Conservation (phyloP, 2,797 vertebrate species). For the Dendrocincla fuliginosa region DNA sequence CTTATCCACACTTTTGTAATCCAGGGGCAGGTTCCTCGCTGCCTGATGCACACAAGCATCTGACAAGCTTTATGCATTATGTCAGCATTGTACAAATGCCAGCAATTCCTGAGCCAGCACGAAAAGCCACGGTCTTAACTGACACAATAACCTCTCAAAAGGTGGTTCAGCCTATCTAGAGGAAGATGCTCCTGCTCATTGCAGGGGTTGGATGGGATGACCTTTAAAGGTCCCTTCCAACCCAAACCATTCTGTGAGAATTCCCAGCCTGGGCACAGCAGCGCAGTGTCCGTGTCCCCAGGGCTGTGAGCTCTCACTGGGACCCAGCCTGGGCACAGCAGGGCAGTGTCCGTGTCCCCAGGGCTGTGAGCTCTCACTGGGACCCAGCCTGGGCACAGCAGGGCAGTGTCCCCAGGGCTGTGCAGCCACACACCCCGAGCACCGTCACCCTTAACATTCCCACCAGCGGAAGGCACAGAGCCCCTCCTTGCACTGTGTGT, state of each 20-base stretch:
- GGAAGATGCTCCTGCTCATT: not conserved
- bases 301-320: too few species aligned
- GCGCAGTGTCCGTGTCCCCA: too few species aligned
- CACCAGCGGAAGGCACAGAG: not conserved
- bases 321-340: not conserved
- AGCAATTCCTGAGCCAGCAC: not conserved
- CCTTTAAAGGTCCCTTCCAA: not conserved
- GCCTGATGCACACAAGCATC: not conserved
- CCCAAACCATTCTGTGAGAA: not conserved
- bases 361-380: too few species aligned
- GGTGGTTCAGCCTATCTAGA: not conserved
- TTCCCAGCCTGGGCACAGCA: not conserved
- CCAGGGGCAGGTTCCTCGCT: not conserved
- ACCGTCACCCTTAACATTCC: fast-evolving
- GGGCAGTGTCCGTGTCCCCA: too few species aligned
- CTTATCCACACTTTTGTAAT: not conserved
- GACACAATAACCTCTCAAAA: not conserved
- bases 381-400: not conserved
- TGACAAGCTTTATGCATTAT: not conserved
- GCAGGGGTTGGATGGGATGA: not conserved
- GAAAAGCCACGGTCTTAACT: fast-evolving
- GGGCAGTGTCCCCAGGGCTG: not conserved
- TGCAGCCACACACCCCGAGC: not conserved
- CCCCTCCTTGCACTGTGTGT: fast-evolving
- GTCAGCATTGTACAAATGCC: not conserved